Conservation (phyloP, 2,113 vertebrate genomes). For the Puffinus mauretanicus region DNA sequence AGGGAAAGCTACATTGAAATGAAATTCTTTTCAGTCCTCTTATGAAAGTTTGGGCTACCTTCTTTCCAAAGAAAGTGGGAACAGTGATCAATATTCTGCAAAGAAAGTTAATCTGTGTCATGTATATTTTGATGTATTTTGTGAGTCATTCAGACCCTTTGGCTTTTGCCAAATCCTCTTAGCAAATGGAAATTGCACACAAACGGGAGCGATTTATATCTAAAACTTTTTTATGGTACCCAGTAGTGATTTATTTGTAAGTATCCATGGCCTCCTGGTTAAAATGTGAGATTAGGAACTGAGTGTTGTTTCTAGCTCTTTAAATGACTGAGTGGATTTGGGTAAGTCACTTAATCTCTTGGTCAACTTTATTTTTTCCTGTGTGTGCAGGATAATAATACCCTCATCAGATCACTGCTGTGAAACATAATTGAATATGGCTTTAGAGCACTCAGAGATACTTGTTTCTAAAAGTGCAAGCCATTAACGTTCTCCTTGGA, state of each 20-base stretch:
- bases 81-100: conserved; percentile 20
- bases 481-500: neutral
- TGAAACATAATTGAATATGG: neutral
- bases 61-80: neutral
- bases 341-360: conserved; percentile 36
- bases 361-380: neutral
- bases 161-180: conserved; percentile 42
- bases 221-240: neutral
- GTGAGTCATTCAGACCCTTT: neutral
- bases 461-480: neutral
- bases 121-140: conserved; percentile 18
- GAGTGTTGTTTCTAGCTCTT: neutral
- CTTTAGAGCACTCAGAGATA: neutral
- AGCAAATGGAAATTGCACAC: conserved; percentile 23
- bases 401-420: neutral
- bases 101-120: conserved; percentile 15
- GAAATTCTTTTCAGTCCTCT: neutral
- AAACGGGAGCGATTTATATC: conserved; percentile 24
- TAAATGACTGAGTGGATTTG: conserved; percentile 19
- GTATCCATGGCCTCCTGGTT: neutral
- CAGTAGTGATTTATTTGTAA: conserved; percentile 17
- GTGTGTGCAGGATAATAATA: neutral
- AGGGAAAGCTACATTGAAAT: neutral
- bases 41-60: neutral
- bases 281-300: conserved; percentile 30